A percentile compares a stretch with the other conserved stretches of the same genome.
These are phyloP conservation scores for Camponotus vicinus DNA, from an alignment of 1,140 invertebrate species.

Conservation along the genomic window DNA sequence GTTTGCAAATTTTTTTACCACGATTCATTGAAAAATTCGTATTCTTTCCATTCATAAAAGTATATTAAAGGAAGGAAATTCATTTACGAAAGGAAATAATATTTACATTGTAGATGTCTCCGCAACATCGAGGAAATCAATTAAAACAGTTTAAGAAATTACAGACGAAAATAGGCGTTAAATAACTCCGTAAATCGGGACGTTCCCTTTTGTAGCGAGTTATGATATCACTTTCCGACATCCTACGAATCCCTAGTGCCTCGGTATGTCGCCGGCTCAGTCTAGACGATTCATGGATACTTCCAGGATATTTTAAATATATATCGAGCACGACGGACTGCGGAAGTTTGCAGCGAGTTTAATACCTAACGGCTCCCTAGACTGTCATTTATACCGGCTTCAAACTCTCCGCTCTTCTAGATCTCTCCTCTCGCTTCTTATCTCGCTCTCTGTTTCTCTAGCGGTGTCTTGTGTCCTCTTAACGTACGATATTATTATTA, in stretches of 20 bases:
- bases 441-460: conserved; percentile 27
- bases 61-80: neutral
- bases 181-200: conserved; percentile 29
- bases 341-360: conserved; percentile 65
- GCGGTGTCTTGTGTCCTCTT: neutral
- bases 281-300: conserved; percentile 62
- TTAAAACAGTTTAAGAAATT: conserved; percentile 12
- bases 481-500: conserved; percentile 54
- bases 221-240: conserved; percentile 60
- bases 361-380: conserved; percentile 65
- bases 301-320: conserved; percentile 64
- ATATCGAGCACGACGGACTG: conserved; percentile 64
- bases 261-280: conserved; percentile 52
- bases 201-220: conserved; percentile 22
- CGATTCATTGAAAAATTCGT: neutral
- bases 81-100: neutral
- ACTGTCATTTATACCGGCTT: conserved; percentile 58
- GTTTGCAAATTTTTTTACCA: neutral
- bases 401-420: conserved; percentile 33
- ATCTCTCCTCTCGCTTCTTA: conserved; percentile 27
- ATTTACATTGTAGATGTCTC: neutral
- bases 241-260: conserved; percentile 48
- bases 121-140: neutral
- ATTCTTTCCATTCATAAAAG: neutral
- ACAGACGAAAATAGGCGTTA: conserved; percentile 13